Evolutionary conservation across 2,888 invertebrate genomes (phyloP), one percentile per base, ranked within the genome.

Genomic region (Dioctria linearis): DNA sequence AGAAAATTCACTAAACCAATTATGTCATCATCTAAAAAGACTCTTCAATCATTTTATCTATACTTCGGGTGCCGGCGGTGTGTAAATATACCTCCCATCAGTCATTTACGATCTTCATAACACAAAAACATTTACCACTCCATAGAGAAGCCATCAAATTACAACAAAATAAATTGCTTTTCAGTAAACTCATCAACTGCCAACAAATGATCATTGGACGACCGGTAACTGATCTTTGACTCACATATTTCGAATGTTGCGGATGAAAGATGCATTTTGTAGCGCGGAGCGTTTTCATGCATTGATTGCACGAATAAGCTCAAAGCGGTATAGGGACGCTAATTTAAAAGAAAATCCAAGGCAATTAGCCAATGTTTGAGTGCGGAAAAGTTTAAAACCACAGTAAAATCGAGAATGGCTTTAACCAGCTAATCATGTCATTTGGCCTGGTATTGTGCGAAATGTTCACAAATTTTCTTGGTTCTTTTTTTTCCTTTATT

Each of bases 181-280:
- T 61, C 61, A 61, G 61, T 61, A 61, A 61, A 61, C 61, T 39
- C 25, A 61, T 61, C 61, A 61, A 61, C 61, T 25, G 61, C 39
- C 61, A 61, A 61, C 61, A 61, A 61, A 61, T 61, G 61, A 61
- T 61, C 61, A 39, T 13, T 61, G 61, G 25, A 61, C 61, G 61
- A 61, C 61, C 39, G 61, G 61, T 61, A 61, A 61, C 61, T 61
- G 61, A 61, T 61, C 61, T 61, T 61, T 61, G 39, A 11, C 61
- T 25, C 5, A 8, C 4, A 5, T 3, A 25, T 61, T 39, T 54
- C n/a, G 54, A 61, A 61, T 37, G 25, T 2, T 25, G n/a, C n/a
- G 61, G 39, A 37, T 8, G 61, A 39, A 59, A 25, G 25, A 61
- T 61, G 37, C 61, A 61, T 61, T 25, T 61, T 61, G 61, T 4